Evolutionary conservation across 2,888 invertebrate species (phyloP).

Genomic region (Gonocerus acuteangulatus): DNA sequence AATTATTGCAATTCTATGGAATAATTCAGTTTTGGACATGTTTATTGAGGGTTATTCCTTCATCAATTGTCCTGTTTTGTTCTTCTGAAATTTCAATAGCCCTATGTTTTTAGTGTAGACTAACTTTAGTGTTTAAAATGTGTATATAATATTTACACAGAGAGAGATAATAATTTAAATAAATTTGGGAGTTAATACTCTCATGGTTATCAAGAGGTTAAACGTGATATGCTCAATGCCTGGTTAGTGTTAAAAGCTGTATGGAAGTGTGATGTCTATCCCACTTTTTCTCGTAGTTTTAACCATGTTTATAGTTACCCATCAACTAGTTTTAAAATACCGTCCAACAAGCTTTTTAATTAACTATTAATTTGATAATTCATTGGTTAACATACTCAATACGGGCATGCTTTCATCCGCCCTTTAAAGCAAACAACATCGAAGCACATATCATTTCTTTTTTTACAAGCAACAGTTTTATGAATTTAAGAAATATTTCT

Average conservation of each 20-base stretch:
- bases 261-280: neutral
- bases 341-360: conserved; percentile 2
- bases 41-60: no score
- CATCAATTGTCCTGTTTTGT: conserved; percentile 6
- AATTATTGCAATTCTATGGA: no score
- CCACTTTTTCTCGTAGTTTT: neutral
- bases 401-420: no score
- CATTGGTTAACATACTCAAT: no score
- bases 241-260: conserved; percentile 20
- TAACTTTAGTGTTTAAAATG: neutral
- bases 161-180: neutral
- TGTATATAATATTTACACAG: conserved; percentile 3
- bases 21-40: no score
- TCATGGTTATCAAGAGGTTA: neutral
- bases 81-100: conserved; percentile 18
- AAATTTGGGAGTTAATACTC: conserved; percentile 5
- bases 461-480: no score
- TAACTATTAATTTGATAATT: no score
- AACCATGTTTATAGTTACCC: neutral
- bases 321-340: neutral
- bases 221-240: conserved; percentile 22
- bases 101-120: conserved; percentile 7
- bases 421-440: no score
- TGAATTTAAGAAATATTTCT: no score
- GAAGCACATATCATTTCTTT: no score